Evolutionary conservation across 1,140 invertebrate species (phyloP).

Genomic region (Heliconius melpomene): DNA sequence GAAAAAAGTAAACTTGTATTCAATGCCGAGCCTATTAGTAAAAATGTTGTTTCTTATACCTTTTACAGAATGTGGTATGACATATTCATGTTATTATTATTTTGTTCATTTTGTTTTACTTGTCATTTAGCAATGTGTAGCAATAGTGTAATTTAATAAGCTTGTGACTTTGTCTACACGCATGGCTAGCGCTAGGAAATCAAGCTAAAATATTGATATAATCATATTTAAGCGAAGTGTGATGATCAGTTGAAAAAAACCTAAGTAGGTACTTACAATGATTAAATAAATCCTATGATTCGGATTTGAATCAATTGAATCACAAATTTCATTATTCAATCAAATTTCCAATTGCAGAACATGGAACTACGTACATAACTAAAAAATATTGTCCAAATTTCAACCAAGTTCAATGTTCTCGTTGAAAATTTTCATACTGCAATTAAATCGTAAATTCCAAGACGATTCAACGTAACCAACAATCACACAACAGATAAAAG

Average conservation of each 20-base stretch:
- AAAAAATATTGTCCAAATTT: slow-evolving; percentile 5
- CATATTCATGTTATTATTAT: neutral
- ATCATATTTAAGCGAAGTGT: slow-evolving; percentile 40
- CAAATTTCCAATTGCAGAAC: neutral
- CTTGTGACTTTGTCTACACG: slow-evolving; percentile 51
- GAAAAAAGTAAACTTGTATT: neutral
- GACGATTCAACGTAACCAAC: slow-evolving; percentile 70
- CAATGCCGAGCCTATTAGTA: slow-evolving; percentile 2
- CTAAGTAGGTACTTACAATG: slow-evolving; percentile 1
- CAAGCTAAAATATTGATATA: neutral
- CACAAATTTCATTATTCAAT: no score
- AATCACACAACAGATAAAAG: slow-evolving; percentile 76
- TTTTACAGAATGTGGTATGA: neutral
- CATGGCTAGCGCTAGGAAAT: slow-evolving; percentile 45
- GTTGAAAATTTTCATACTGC: slow-evolving; percentile 57
- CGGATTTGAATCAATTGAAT: no score
- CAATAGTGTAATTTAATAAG: slow-evolving; percentile 30
- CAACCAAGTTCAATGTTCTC: slow-evolving; percentile 53
- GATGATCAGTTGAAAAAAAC: no score
- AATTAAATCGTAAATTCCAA: slow-evolving; percentile 78
- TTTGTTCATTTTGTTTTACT: slow-evolving; percentile 1
- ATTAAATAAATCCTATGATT: neutral
- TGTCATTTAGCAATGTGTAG: slow-evolving; percentile 13
- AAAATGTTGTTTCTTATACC: slow-evolving; percentile 6
- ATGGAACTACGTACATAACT: neutral